Conservation (phyloP, 1,140 invertebrate species). For the Zophobas morio region DNA sequence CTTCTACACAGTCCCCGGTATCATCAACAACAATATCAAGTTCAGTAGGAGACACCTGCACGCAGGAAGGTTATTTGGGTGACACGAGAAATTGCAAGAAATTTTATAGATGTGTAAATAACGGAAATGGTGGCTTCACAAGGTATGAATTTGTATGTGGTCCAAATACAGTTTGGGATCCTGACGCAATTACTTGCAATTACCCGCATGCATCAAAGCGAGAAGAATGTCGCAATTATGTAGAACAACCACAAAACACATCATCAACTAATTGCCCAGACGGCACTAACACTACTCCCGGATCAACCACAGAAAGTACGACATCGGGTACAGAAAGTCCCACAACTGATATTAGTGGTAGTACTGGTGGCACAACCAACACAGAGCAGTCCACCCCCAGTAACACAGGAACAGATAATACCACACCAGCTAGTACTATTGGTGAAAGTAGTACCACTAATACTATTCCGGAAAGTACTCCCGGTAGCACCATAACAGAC, state of each 20-base stretch:
- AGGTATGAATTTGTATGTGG: slow-evolving; percentile 80
- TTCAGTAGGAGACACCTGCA: slow-evolving; percentile 46
- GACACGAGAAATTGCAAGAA: slow-evolving; percentile 80
- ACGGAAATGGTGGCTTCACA: slow-evolving; percentile 67
- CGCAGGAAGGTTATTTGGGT: slow-evolving; percentile 77
- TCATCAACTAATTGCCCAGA: slow-evolving; percentile 8
- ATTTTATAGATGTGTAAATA: slow-evolving; percentile 83
- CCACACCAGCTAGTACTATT: slow-evolving; percentile 4
- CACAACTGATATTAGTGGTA: slow-evolving; percentile 43
- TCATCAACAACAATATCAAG: slow-evolving; percentile 43
- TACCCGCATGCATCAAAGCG: slow-evolving; percentile 66
- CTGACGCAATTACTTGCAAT: slow-evolving; percentile 69
- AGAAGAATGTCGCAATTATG: slow-evolving; percentile 58
- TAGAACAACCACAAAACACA: slow-evolving; percentile 30
- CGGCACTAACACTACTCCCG: slow-evolving; percentile 22
- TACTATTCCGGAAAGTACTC: slow-evolving; percentile 46
- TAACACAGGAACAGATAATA: slow-evolving; percentile 19
- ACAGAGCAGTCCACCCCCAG: slow-evolving; percentile 7
- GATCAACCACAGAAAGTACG: slow-evolving; percentile 43
- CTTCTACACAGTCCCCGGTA: not conserved
- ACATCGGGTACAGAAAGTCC: slow-evolving; percentile 39
- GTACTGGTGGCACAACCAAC: slow-evolving; percentile 11
- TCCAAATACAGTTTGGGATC: slow-evolving; percentile 82
- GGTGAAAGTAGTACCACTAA: slow-evolving; percentile 7
- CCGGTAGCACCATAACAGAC: slow-evolving; percentile 35